phyloP scores from a whole-genome alignment of 2,797 vertebrate species.

The Danio albolineatus region DNA sequence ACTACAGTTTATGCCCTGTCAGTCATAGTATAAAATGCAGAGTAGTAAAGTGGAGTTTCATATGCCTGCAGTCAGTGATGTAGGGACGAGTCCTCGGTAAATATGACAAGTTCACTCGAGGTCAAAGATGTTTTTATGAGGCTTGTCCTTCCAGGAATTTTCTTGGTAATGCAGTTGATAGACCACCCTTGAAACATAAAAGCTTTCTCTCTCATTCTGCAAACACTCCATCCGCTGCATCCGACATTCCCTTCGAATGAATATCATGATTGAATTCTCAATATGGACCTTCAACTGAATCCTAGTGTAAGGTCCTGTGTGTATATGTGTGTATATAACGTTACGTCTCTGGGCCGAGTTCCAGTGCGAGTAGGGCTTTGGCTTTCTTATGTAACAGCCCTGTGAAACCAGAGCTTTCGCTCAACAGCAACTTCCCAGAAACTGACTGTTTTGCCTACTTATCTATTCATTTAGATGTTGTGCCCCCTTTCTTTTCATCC shows the following conservation, averaged over 20 bases:
- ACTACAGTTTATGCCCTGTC: neutral
- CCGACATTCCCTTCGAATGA: constrained; percentile 17
- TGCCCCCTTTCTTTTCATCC: constrained; percentile 27
- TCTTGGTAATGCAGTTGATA: constrained; percentile 4
- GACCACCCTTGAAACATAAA: constrained; percentile 38
- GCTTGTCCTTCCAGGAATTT: constrained; percentile 16
- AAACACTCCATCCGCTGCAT: neutral
- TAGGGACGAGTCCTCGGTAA: constrained; percentile 8
- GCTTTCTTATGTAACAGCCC: constrained; percentile 60
- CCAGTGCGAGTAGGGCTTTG: constrained; percentile 47
- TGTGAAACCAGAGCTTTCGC: constrained; percentile 57
- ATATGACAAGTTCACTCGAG: constrained; percentile 26
- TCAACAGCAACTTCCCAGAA: constrained; percentile 62
- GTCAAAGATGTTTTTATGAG: constrained; percentile 31
- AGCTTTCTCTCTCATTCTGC: constrained; percentile 8
- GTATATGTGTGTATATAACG: constrained; percentile 2
- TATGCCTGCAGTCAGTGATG: neutral
- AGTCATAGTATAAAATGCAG: neutral
- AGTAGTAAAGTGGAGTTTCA: neutral
- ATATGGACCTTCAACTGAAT: constrained; percentile 32
- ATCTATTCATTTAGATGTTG: constrained; percentile 59
- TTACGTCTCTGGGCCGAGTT: constrained; percentile 33
- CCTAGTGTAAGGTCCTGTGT: neutral
- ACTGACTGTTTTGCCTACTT: constrained; percentile 56
- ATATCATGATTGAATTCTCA: constrained; percentile 28